Evolutionary conservation across 2,888 invertebrate species (phyloP).

Genomic region (Melanostoma scalare): DNA sequence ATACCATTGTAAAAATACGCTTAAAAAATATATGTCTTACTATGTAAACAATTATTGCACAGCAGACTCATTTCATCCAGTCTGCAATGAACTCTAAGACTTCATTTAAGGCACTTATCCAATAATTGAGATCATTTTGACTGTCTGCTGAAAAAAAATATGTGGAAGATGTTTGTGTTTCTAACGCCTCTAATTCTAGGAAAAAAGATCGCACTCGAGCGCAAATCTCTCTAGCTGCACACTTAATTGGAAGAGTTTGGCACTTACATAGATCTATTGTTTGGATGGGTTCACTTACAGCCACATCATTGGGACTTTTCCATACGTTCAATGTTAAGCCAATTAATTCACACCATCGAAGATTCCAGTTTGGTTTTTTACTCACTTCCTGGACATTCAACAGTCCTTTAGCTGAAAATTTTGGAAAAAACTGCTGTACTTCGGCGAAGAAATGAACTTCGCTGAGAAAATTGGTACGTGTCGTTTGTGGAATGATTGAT

Average conservation of each 20-base stretch:
- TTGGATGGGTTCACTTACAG: conserved; percentile 78
- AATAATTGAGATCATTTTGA: conserved; percentile 81
- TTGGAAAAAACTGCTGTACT: conserved; percentile 74
- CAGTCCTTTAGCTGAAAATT: conserved; percentile 81
- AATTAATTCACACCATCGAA: conserved; percentile 83
- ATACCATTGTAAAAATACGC: conserved; percentile 48
- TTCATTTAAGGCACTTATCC: conserved; percentile 82
- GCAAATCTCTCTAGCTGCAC: conserved; percentile 82
- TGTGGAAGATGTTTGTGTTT: conserved; percentile 39
- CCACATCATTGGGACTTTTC: conserved; percentile 83
- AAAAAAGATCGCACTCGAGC: conserved; percentile 82
- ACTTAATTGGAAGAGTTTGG: conserved; percentile 76
- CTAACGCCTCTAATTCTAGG: conserved; percentile 77
- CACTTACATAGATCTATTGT: conserved; percentile 81
- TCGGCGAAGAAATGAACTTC: conserved; percentile 75
- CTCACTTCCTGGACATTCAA: conserved; percentile 82
- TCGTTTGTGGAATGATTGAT: conserved; percentile 74
- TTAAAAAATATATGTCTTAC: conserved; percentile 40
- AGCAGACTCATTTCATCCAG: conserved; percentile 79
- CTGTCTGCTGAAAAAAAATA: conserved; percentile 82
- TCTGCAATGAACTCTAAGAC: conserved; percentile 81
- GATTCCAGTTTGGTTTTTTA: conserved; percentile 83
- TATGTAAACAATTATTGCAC: conserved; percentile 55
- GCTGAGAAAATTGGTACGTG: conserved; percentile 77
- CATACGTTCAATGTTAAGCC: conserved; percentile 82